phyloP scores from a whole-genome alignment of 1,140 invertebrate genomes.

The Sesamia nonagrioides region DNA sequence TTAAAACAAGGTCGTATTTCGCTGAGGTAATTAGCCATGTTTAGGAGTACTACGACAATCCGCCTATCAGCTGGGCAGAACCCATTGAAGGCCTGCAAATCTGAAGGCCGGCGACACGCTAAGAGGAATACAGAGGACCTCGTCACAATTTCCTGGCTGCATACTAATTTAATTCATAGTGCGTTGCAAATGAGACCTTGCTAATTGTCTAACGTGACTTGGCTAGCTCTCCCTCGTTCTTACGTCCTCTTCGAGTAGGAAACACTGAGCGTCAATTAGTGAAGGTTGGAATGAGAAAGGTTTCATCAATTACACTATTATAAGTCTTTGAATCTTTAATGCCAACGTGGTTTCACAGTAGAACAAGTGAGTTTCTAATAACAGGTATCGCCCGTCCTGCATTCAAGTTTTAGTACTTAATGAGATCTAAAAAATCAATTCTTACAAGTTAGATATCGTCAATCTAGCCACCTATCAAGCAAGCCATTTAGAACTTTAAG shows the following conservation, averaged over 20 bases:
- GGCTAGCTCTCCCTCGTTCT: neutral
- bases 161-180: constrained; percentile 71
- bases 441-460: neutral
- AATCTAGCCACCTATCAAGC: neutral
- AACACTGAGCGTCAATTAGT: neutral
- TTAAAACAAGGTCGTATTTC: constrained; percentile 25
- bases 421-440: neutral
- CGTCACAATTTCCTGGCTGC: constrained; percentile 68
- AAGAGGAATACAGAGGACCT: constrained; percentile 52
- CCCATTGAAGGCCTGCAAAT: constrained; percentile 36
- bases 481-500: neutral
- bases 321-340: constrained; percentile 30
- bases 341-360: neutral
- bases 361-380: constrained; percentile 15
- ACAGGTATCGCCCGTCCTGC: neutral
- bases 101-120: constrained; percentile 55
- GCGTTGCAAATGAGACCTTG: constrained; percentile 62
- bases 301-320: constrained; percentile 21
- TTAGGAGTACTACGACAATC: constrained; percentile 28
- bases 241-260: neutral
- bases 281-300: neutral
- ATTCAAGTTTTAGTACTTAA: neutral
- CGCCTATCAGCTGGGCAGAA: constrained; percentile 17
- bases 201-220: constrained; percentile 32
- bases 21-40: neutral